Conservation (phyloP, 2,888 invertebrate species). For the Latheticus oryzae region DNA sequence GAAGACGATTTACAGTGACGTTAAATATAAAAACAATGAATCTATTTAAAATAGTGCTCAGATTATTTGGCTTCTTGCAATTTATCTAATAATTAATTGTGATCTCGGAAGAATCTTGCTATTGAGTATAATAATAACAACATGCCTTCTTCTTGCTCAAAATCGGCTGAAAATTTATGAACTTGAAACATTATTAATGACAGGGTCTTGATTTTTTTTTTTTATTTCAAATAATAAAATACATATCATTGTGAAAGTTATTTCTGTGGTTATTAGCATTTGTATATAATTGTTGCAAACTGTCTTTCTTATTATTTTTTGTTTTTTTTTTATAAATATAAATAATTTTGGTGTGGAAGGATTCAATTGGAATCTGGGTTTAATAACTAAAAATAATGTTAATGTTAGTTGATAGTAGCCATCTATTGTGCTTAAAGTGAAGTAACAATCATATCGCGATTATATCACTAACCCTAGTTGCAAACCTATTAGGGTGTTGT, state of each 20-base stretch:
- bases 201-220: conserved; percentile 56
- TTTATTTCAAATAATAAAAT: too few species aligned
- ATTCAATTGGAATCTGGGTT: conserved; percentile 48
- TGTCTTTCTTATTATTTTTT: too few species aligned
- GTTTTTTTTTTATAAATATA: too few species aligned
- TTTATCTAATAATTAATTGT: conserved; percentile 44
- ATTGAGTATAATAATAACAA: conserved; percentile 27
- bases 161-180: conserved; percentile 52
- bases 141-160: conserved; percentile 60
- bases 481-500: conserved; percentile 53
- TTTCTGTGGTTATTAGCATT: conserved; percentile 48
- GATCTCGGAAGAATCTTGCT: conserved; percentile 52
- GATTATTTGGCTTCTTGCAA: conserved; percentile 46
- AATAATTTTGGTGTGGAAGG: conserved; percentile 59
- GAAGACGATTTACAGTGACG: conserved; percentile 74
- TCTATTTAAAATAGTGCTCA: conserved; percentile 38
- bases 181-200: conserved; percentile 49
- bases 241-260: conserved; percentile 57
- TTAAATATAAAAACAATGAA: conserved; percentile 23
- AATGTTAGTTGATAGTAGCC: conserved; percentile 56
- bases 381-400: conserved; percentile 53
- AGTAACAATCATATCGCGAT: conserved; percentile 63
- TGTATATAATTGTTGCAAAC: conserved; percentile 55
- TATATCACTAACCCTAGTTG: conserved; percentile 57
- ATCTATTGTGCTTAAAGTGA: conserved; percentile 59